Evolutionary conservation across 2,797 vertebrate species (phyloP).

Genomic region (Craterocephalus amniculus): DNA sequence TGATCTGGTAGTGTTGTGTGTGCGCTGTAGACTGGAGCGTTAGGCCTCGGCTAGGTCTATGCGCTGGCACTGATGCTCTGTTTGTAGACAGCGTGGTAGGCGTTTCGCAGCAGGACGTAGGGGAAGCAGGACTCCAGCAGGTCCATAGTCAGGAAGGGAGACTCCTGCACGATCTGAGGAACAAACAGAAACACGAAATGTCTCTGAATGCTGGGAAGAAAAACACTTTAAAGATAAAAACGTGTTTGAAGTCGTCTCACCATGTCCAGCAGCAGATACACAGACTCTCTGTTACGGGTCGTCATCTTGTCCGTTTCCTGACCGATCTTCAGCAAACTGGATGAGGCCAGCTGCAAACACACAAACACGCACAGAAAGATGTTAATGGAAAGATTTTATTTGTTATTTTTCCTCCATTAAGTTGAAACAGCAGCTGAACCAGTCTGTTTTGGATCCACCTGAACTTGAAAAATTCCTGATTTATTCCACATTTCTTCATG

Average conservation of each 20-base stretch:
- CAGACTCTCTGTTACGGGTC: constrained; percentile 96
- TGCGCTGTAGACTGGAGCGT: too few relatives aligned
- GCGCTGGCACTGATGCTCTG: constrained; percentile 93
- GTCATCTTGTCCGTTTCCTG: constrained; percentile 99
- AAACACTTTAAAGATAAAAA: background rate
- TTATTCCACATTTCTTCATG: too few relatives aligned
- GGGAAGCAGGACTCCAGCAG: constrained; percentile 99
- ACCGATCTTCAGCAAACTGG: constrained; percentile 97
- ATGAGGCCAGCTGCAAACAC: constrained; percentile 90
- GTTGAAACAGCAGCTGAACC: too few relatives aligned
- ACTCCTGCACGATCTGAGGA: constrained; percentile 96
- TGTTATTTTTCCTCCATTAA: too few relatives aligned
- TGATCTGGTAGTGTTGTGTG: constrained; percentile 28
- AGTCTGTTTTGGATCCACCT: too few relatives aligned
- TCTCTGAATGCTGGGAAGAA: background rate
- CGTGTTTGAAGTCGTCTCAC: constrained; percentile 74
- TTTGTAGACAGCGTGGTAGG: constrained; percentile 98
- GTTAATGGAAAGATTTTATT: too few relatives aligned
- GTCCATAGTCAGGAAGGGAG: constrained; percentile 99
- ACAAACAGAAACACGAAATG: background rate
- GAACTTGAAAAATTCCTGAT: too few relatives aligned
- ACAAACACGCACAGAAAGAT: background rate
- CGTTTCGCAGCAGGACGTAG: constrained; percentile 96
- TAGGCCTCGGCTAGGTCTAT: too few relatives aligned
- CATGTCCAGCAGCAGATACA: constrained; percentile 98